Percentiles rank a stretch among this genome's conserved stretches.
phyloP scores from a whole-genome alignment of 2,113 vertebrate genomes.

The Clarias magur region DNA sequence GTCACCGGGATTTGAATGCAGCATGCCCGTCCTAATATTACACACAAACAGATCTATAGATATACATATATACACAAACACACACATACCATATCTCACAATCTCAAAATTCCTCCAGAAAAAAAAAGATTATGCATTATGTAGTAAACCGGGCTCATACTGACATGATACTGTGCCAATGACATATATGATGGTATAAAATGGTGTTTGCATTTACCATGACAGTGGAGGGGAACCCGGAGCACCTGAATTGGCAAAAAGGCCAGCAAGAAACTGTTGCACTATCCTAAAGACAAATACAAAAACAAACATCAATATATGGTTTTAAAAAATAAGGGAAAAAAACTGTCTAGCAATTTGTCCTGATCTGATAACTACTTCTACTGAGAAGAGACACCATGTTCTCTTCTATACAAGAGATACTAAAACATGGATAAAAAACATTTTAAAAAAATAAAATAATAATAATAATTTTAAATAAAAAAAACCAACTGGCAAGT shows the following conservation, averaged over 20 bases:
- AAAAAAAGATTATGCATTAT: not conserved
- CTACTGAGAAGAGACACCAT: not conserved
- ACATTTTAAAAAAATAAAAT: too few relatives aligned
- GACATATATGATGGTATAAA: not conserved
- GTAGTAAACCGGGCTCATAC: not conserved
- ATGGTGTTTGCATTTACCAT: conserved; percentile 74
- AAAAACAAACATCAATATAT: not conserved
- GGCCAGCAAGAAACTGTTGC: conserved; percentile 93
- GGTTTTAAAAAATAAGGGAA: not conserved
- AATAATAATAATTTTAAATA: not conserved
- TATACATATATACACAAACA: conserved; percentile 22
- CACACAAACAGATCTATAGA: conserved; percentile 14
- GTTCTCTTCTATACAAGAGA: not conserved
- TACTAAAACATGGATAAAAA: not conserved
- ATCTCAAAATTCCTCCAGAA: not conserved
- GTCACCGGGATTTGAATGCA: conserved; percentile 95
- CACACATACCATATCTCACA: not conserved
- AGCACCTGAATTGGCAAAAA: conserved; percentile 89
- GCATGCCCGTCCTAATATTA: conserved; percentile 85
- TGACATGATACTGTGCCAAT: not conserved
- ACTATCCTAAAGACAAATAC: conserved; percentile 78
- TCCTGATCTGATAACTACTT: not conserved
- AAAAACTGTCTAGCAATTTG: not conserved
- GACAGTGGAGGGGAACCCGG: conserved; percentile 88
- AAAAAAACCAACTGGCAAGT: not conserved